These are phyloP conservation scores for Sepiola atlantica DNA, from an alignment of 2,888 invertebrate genomes.

Conservation along the genomic window DNA sequence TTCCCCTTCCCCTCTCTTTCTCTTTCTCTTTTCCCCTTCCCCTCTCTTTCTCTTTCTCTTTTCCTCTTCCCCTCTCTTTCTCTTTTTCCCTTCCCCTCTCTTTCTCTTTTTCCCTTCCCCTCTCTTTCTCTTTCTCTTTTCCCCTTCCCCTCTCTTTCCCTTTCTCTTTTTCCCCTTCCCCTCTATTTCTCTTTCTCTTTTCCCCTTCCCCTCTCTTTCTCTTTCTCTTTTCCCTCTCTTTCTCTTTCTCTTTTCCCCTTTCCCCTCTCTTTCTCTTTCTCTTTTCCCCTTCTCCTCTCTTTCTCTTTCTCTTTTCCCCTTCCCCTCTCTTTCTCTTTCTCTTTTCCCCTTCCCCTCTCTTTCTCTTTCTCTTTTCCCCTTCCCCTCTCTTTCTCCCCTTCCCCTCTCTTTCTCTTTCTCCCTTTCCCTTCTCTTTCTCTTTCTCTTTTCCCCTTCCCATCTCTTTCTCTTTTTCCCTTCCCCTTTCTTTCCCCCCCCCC, in stretches of 20 bases:
- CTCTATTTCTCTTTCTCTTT: not conserved
- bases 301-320: not conserved
- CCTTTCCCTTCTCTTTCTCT: not conserved
- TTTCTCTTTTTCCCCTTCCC: not conserved
- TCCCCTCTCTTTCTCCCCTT: not conserved
- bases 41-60: too few relatives aligned
- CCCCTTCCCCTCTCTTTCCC: not conserved
- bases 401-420: not conserved
- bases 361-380: not conserved
- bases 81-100: not conserved
- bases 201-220: not conserved
- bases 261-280: not conserved
- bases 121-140: not conserved
- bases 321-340: not conserved
- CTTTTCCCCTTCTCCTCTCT: not conserved
- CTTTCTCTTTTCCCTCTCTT: not conserved
- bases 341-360: not conserved
- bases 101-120: not conserved
- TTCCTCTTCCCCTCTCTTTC: not conserved
- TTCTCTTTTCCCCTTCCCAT: not conserved
- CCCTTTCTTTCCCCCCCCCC: not conserved
- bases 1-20: too few relatives aligned
- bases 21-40: too few relatives aligned
- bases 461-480: not conserved
- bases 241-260: not conserved